Evolutionary conservation across 2,888 invertebrate genomes (phyloP).

Genomic region (Oxycera nigricornis): DNA sequence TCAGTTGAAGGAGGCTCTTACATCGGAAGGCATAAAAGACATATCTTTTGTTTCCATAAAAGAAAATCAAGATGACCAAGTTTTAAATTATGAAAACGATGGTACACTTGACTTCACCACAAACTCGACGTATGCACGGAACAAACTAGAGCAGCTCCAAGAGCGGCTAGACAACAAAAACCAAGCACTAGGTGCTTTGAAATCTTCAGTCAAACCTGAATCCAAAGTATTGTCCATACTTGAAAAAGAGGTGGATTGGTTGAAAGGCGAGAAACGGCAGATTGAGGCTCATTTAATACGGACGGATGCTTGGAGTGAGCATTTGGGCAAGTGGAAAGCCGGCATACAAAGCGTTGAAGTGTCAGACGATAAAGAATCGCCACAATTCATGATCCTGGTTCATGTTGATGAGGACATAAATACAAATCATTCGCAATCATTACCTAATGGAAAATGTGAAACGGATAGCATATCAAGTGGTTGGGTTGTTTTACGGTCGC

Average conservation of each 20-base stretch:
- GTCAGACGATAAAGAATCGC: conserved; percentile 65
- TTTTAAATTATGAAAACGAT: conserved; percentile 51
- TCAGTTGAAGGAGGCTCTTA: conserved; percentile 62
- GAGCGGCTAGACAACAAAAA: conserved; percentile 85
- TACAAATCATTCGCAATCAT: conserved; percentile 59
- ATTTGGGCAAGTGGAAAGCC: conserved; percentile 87
- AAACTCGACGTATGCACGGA: conserved; percentile 81
- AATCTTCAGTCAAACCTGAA: conserved; percentile 82
- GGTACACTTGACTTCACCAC: conserved; percentile 72
- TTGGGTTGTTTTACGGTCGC: conserved; percentile 71
- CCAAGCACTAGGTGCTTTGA: conserved; percentile 80
- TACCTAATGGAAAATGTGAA: conserved; percentile 63
- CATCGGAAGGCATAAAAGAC: conserved; percentile 61
- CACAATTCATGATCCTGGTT: conserved; percentile 80
- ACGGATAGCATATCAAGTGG: conserved; percentile 68
- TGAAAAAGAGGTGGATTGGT: conserved; percentile 83
- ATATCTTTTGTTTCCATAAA: conserved; percentile 55
- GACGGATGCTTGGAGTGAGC: conserved; percentile 90
- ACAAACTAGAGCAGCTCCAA: conserved; percentile 82
- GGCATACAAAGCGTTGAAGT: conserved; percentile 81
- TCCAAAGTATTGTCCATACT: conserved; percentile 80
- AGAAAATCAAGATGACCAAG: conserved; percentile 54
- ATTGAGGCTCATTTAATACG: conserved; percentile 84
- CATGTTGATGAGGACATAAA: conserved; percentile 71
- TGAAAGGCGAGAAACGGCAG: conserved; percentile 80